Percentiles rank a stretch among this genome's conserved stretches.
phyloP scores from a whole-genome alignment of 2,113 vertebrate species.

The Mirza zaza region DNA sequence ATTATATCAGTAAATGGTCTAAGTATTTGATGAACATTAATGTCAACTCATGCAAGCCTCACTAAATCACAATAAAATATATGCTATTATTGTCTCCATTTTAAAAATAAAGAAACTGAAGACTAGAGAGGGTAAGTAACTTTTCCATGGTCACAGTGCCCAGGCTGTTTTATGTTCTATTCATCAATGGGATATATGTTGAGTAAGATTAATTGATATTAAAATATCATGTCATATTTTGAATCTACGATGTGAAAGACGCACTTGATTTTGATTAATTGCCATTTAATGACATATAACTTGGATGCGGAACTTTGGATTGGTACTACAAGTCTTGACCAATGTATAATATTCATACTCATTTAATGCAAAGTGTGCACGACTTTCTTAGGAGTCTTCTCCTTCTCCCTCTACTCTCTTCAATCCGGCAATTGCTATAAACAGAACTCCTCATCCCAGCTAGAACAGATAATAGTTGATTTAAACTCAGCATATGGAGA shows the following conservation, averaged over 20 bases:
- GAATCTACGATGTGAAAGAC: not conserved
- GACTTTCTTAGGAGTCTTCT: not conserved
- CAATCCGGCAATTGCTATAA: not conserved
- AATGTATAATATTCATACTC: not conserved
- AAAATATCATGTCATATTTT: not conserved
- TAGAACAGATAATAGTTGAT: slow-evolving; percentile 24
- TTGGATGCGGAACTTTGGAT: not conserved
- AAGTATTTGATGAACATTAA: not conserved
- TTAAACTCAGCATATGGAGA: slow-evolving; percentile 57
- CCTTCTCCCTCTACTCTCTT: not conserved
- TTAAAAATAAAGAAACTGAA: not conserved
- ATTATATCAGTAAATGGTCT: not conserved
- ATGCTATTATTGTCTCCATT: not conserved
- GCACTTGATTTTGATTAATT: not conserved
- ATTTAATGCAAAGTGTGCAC: not conserved
- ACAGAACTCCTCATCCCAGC: not conserved
- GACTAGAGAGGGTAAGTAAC: not conserved
- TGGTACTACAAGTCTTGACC: not conserved
- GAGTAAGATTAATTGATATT: not conserved
- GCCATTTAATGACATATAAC: not conserved
- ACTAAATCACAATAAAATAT: not conserved
- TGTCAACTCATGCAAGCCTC: not conserved
- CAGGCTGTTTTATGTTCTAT: not conserved
- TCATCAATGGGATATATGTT: not conserved
- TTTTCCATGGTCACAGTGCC: not conserved